A percentile compares a stretch with the other conserved stretches of the same genome.
Evolutionary conservation across 2,113 vertebrate genomes (phyloP).

Genomic region (Caretta caretta): DNA sequence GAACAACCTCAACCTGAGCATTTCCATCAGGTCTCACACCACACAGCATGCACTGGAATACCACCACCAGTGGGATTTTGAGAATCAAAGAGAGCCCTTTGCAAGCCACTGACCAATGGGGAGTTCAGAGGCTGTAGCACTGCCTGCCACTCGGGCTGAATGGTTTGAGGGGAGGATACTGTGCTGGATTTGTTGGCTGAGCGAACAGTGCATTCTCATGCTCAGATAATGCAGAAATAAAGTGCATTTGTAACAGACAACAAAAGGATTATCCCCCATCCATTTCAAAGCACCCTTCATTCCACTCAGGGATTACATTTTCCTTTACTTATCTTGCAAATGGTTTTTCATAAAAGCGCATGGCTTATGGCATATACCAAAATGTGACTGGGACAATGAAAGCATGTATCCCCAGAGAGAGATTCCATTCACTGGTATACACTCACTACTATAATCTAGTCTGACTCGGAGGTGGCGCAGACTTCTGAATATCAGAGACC

Average conservation of each 20-base stretch:
- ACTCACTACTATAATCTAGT: conserved; percentile 27
- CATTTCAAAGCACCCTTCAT: conserved; percentile 84
- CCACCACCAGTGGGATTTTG: background rate
- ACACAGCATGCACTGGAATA: background rate
- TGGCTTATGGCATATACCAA: conserved; percentile 77
- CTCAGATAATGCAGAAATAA: conserved; percentile 83
- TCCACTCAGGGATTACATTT: conserved; percentile 85
- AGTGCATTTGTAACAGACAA: conserved; percentile 83
- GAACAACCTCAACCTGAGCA: background rate
- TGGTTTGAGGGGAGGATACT: conserved; percentile 52
- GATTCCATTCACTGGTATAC: background rate
- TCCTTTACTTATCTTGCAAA: conserved; percentile 85
- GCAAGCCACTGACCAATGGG: background rate
- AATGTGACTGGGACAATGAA: conserved; percentile 62
- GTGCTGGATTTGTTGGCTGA: conserved; percentile 72
- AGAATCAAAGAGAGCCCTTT: conserved; percentile 27
- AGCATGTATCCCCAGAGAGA: conserved; percentile 28
- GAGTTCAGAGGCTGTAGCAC: conserved; percentile 18
- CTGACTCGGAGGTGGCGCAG: background rate
- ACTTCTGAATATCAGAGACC: background rate
- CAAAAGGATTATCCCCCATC: conserved; percentile 85
- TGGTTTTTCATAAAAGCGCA: conserved; percentile 73
- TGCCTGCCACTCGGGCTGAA: background rate
- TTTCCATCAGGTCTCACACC: background rate
- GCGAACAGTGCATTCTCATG: conserved; percentile 69